Percentiles rank a stretch among this genome's conserved stretches.
phyloP scores from a whole-genome alignment of 2,113 vertebrate species.

The Equus przewalskii region DNA sequence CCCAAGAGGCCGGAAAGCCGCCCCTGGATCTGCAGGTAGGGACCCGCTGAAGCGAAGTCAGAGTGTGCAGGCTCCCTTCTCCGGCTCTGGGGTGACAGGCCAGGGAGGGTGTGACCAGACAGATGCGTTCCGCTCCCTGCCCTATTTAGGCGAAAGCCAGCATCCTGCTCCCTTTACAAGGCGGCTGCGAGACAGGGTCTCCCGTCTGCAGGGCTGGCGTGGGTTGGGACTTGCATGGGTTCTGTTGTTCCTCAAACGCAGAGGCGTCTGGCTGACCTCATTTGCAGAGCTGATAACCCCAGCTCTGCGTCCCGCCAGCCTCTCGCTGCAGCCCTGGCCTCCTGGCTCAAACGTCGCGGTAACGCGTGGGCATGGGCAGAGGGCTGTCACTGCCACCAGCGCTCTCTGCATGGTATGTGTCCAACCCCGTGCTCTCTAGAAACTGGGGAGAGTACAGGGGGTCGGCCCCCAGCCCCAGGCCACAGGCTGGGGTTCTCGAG shows the following conservation, averaged over 20 bases:
- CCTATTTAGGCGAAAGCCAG: neutral
- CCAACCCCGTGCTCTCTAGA: neutral
- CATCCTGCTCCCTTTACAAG: neutral
- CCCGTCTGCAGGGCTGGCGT: neutral
- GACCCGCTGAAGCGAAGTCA: neutral
- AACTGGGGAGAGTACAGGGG: neutral
- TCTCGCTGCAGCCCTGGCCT: neutral
- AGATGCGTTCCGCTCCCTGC: neutral
- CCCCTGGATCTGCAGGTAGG: neutral
- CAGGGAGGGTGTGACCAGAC: neutral
- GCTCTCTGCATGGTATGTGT: neutral
- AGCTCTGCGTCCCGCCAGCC: neutral
- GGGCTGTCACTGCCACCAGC: neutral
- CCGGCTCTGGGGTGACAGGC: neutral
- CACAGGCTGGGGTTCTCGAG: neutral
- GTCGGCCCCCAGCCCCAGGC: neutral
- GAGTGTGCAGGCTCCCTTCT: neutral
- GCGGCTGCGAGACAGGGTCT: neutral
- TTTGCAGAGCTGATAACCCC: conserved; percentile 39
- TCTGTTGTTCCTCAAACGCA: neutral
- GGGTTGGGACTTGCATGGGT: neutral
- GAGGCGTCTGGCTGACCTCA: neutral
- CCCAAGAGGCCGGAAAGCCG: neutral
- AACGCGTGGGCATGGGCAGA: neutral
- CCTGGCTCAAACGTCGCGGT: neutral